Evolutionary conservation across 37 sponge, comb jelly and placozoan genomes (phyloP).

Genomic region (Aplysina aerophoba): DNA sequence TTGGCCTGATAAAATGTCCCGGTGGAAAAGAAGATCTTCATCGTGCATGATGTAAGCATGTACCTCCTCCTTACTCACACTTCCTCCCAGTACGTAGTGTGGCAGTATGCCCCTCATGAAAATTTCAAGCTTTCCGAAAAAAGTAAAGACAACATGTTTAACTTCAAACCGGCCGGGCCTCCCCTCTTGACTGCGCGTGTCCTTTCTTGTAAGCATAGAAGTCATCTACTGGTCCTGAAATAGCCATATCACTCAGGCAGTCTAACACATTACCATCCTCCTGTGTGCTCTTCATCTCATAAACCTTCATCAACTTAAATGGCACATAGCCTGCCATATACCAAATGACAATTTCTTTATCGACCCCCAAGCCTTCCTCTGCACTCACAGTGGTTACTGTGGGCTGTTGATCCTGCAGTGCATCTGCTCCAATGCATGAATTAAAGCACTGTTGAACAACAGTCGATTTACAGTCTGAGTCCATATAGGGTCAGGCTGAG

Average conservation of each 20-base stretch:
- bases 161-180: not conserved
- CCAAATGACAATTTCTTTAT: conserved; percentile 14
- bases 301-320: conserved; percentile 5
- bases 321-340: conserved; percentile 30
- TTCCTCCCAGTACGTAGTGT: too few species aligned
- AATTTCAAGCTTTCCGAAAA: too few species aligned
- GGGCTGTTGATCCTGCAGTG: not conserved
- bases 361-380: not conserved
- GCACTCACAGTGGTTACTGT: not conserved
- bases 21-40: too few species aligned
- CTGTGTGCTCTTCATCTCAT: not conserved
- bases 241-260: conserved; percentile 22
- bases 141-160: too few species aligned
- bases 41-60: too few species aligned
- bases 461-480: not conserved
- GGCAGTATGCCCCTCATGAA: too few species aligned
- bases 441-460: not conserved
- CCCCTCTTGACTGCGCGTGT: conserved; percentile 7
- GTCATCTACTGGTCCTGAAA: conserved; percentile 2
- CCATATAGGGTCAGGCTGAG: conserved; percentile 8
- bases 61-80: too few species aligned
- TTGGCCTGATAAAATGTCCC: too few species aligned
- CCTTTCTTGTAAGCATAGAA: conserved; percentile 20
- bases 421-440: not conserved
- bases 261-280: conserved; percentile 1